Base-by-base conservation (phyloP, 2,113 vertebrate species). In the Hemichromis elongatus region DNA sequence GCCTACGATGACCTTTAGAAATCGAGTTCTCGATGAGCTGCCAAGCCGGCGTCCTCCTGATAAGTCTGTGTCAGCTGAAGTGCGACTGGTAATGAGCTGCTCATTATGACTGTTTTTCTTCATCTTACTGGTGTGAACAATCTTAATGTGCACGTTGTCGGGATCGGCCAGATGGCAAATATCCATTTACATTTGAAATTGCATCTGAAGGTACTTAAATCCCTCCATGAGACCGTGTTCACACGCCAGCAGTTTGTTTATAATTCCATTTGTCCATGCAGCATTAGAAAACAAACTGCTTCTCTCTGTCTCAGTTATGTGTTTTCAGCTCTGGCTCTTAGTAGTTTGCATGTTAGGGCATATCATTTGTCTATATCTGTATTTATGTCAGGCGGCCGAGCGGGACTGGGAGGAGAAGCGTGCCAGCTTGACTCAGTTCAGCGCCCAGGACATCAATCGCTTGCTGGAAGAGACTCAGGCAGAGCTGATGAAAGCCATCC, bases 381-480 rank as follows among this genome's bases (percentile, higher is more conserved):
- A 10, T 87, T 2, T 81, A 2, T 86, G 40, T 85, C 91, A 99
- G 98, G 98, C 98, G 18, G 98, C 98, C 0, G 98, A 99, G 92
- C 94, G 98, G 19, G 98, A 99, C 96, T 99, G 98, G 98, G 98
- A 99, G 94, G 98, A 99, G 96, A 99, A 99, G 85, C 95, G 98
- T 9, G 98, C 97, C 2, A 98, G 98, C 6, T 94, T 99, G 94
- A 98, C 98, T 89, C 98, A 99, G 94, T 99, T 98, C 95, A 99
- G 98, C 0, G 96, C 98, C 81, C 98, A 98, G 96, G 98, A 99
- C 96, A 99, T 99, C 95, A 99, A 98, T 89, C 97, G 98, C 19
- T 94, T 99, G 4, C 95, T 99, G 95, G 98, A 99, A 56, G 98
- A 99, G 96, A 99, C 98, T 0, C 98, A 99, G 90, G 98, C 98